Evolutionary conservation across 2,888 invertebrate species (phyloP), one percentile per base, ranked within the genome.

Genomic region (Eudasyphora cyanicolor): DNA sequence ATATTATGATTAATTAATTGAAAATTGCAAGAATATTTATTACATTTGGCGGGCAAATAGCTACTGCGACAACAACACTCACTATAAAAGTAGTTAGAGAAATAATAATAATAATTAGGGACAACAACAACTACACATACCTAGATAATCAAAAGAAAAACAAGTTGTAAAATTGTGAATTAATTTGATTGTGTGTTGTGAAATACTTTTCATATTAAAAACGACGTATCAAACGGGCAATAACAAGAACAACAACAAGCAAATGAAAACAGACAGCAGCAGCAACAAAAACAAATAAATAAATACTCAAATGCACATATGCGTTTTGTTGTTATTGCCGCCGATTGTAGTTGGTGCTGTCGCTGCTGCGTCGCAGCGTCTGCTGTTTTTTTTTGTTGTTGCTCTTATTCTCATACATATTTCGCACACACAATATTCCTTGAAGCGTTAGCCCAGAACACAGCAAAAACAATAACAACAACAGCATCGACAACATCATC

Each of bases 131-230:
- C n/a, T n/a, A 4, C 51, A 51, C 12, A 8, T 17, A 54, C 12
- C 54, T 24, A 51, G 1, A 17, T 24, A 35, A 51, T 19, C n/a
- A 67, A 7, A 57, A 42, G 0, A 42, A 60, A 79, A 70, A 62
- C 35, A 17, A 75, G 76, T 64, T 77, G 80, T 83, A 77, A n/a
- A n/a, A 83, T 77, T 62, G 77, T 49, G 27, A 75, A 74, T 76
- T 64, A 77, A 62, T n/a, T 49, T 82, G 76, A 82, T n/a, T n/a
- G 57, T 14, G n/a, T 21, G 24, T 54, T 54, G 27, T 77, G 83
- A 83, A 83, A 83, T 83, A 77, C 74, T 54, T 75, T 77, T 54
- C 17, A 45, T 54, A 67, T 42, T 49, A n/a, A 35, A 67, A 75
- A 76, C 0, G 42, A 76, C 4, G n/a, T n/a, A n/a, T n/a, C n/a